These are phyloP conservation scores for Prochilodus magdalenae DNA, from an alignment of 2,113 vertebrate genomes.

Conservation along the genomic window DNA sequence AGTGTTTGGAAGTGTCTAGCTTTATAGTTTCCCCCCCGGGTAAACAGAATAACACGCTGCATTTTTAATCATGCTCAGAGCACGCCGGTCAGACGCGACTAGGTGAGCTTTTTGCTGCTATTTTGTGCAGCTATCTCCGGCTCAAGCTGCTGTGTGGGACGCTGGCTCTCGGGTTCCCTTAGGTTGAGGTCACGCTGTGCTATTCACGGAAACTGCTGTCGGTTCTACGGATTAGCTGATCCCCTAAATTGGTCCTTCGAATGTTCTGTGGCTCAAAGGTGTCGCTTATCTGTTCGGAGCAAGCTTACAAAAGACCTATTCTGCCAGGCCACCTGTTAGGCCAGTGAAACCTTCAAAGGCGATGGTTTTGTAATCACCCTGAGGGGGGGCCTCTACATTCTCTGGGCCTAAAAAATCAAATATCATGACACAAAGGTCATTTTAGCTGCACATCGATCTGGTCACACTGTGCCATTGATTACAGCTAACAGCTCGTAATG, in stretches of 20 bases:
- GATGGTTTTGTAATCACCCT: background rate
- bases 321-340: background rate
- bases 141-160: background rate
- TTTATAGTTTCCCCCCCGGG: background rate
- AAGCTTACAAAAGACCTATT: background rate
- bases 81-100: background rate
- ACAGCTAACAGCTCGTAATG: constrained; percentile 18
- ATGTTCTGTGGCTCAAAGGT: background rate
- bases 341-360: background rate
- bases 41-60: background rate
- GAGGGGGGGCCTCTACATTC: background rate
- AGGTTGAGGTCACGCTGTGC: background rate
- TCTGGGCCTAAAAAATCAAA: background rate
- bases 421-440: constrained; percentile 8
- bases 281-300: background rate
- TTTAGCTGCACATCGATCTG: background rate
- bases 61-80: constrained; percentile 4
- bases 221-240: background rate
- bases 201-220: background rate
- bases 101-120: background rate
- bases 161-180: background rate
- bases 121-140: background rate
- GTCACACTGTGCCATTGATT: constrained; percentile 7
- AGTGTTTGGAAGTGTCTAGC: background rate
- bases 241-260: background rate